phyloP scores from a whole-genome alignment of 2,888 invertebrate genomes.

The Atethmia centrago region DNA sequence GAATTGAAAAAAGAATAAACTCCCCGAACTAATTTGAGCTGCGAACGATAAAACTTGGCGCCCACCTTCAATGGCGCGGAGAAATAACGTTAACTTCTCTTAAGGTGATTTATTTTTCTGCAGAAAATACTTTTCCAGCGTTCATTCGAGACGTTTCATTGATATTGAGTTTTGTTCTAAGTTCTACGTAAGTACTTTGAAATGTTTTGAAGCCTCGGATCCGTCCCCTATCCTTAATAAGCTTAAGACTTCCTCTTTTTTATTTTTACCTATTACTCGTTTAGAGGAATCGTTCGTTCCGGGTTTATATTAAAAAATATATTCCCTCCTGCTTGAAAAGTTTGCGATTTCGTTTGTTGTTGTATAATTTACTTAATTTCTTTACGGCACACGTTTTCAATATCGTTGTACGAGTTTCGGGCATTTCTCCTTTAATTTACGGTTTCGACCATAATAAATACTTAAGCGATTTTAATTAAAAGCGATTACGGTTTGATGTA shows the following conservation, averaged over 20 bases:
- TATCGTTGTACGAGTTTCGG: constrained; percentile 64
- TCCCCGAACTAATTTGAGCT: constrained; percentile 85
- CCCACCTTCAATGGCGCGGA: constrained; percentile 81
- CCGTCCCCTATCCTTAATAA: constrained; percentile 82
- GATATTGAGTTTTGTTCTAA: constrained; percentile 88
- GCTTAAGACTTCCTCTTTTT: constrained; percentile 76
- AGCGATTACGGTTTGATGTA: constrained; percentile 65
- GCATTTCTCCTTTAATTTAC: constrained; percentile 72
- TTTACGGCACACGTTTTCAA: constrained; percentile 74
- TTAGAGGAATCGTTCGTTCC: constrained; percentile 75
- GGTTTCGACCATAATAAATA: constrained; percentile 72
- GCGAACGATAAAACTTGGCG: constrained; percentile 84
- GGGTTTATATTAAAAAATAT: constrained; percentile 70
- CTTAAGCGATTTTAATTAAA: constrained; percentile 75
- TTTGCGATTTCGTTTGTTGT: constrained; percentile 78
- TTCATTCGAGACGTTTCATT: constrained; percentile 83
- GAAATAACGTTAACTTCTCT: constrained; percentile 83
- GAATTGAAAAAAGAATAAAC: constrained; percentile 79
- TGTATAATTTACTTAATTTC: constrained; percentile 80
- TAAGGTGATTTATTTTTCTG: constrained; percentile 87
- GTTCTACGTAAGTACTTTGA: constrained; percentile 82
- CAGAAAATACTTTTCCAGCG: constrained; percentile 83
- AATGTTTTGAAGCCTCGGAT: constrained; percentile 80
- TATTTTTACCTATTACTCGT: constrained; percentile 79
- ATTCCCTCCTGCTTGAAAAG: constrained; percentile 70